Base-by-base conservation (phyloP, 1,140 invertebrate species). In the Lasaia peninsularis region DNA sequence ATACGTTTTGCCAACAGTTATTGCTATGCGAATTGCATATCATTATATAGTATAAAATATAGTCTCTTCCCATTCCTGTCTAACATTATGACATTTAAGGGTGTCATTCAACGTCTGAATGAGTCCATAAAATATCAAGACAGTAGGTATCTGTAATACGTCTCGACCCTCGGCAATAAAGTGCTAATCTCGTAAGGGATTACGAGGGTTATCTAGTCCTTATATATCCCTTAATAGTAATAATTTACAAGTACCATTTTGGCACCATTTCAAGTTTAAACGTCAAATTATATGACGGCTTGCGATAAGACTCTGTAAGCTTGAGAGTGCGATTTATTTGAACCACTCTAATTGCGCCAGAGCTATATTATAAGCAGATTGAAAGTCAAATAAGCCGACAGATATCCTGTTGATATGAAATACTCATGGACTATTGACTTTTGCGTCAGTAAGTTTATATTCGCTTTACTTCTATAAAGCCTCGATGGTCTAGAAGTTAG, bases 251-350 rank as follows among this genome's bases (percentile, higher is more conserved):
- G 16, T 18, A 40, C 7, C 16, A 40, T 40, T 40, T 40, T 18
- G 14, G 37, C 37, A 40, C 37, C 6, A 9, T 1, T 12, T 37
- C 35, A 37, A 37, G 35, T 37, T 37, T 37, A 16, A 37, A 37
- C 35, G 35, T 37, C 35, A 37, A 37, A 37, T 37, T 16, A 37
- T 14, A 16, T 37, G 35, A 37, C 35, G 35, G 35, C 35, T 37
- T 37, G 14, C n/a, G 35, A 37, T 37, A 37, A 16, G 35, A 37
- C 4, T 12, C 5, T 14, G n/a, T 37, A 8, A 14, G 35, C 7
- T 14, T 8, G 8, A 8, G 14, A 37, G 14, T 0, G n/a, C 34
- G 2, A 28, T 28, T 28, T 28, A 28, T 28, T 7, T 4, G 5
- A 28, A n/a, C n/a, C n/a, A n/a, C n/a, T 28, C 24, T 28, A 28